Conservation (phyloP, 2,113 vertebrate genomes). For the Artemisiospiza belli region DNA sequence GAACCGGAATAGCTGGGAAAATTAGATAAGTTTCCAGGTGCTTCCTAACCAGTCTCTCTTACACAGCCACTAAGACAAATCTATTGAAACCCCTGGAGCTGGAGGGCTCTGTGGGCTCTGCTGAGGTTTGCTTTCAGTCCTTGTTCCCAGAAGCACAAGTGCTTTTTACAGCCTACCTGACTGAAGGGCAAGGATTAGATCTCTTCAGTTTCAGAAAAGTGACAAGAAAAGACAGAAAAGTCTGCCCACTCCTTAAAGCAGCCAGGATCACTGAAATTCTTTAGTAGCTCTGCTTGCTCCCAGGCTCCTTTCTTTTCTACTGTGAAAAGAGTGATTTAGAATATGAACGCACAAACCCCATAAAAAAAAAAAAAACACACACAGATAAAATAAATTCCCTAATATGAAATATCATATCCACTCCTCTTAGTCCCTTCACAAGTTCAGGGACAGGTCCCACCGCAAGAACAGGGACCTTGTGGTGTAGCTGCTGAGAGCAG, state of each 20-base stretch:
- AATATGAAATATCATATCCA: background rate
- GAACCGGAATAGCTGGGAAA: constrained; percentile 24
- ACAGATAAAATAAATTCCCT: background rate
- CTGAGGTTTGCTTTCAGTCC: background rate
- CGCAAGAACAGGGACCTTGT: no score
- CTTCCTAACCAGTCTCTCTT: background rate
- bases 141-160: background rate
- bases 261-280: background rate
- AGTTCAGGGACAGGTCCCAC: background rate
- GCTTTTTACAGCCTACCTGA: background rate
- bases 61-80: background rate
- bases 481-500: background rate
- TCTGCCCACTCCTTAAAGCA: background rate
- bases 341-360: background rate
- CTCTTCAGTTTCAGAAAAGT: background rate
- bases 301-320: background rate
- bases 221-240: no score
- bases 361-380: background rate
- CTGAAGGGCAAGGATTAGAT: background rate
- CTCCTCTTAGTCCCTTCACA: background rate
- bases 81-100: background rate
- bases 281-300: background rate
- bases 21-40: constrained; percentile 33
- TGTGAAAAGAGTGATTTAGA: background rate
- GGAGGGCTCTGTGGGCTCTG: background rate